Percentiles rank a stretch among this genome's conserved stretches.
Conservation (phyloP, 2,113 vertebrate genomes). For the Aegotheles bennettii region DNA sequence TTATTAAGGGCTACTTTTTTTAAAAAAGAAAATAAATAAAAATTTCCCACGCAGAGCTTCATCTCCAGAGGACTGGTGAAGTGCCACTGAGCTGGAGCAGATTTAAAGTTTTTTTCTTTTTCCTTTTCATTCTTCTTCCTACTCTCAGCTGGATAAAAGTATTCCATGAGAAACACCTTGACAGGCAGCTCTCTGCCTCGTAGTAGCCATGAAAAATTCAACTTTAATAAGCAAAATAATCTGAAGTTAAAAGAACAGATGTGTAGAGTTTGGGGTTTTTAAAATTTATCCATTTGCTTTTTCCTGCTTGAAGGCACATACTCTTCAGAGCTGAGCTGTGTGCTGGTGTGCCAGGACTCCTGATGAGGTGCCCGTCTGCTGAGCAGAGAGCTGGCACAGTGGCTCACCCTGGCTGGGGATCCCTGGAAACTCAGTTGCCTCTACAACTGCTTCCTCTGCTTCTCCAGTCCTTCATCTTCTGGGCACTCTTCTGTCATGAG, state of each 20-base stretch:
- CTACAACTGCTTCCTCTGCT: not conserved
- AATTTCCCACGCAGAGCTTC: not conserved
- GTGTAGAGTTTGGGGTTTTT: rapidly evolving
- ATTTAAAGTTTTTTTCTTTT: not conserved
- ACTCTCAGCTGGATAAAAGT: not conserved
- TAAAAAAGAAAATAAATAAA: not conserved
- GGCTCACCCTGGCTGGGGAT: rapidly evolving
- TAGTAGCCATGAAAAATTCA: not conserved
- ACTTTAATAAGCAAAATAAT: not conserved
- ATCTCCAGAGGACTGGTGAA: not conserved
- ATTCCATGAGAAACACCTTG: not conserved
- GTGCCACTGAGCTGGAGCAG: not conserved
- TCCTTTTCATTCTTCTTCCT: not conserved
- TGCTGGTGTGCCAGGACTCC: not conserved
- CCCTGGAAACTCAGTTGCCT: not conserved
- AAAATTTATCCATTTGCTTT: not conserved
- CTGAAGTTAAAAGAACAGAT: not conserved
- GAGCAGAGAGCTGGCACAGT: not conserved
- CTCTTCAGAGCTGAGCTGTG: not conserved
- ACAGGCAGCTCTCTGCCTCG: not conserved
- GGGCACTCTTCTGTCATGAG: rapidly evolving
- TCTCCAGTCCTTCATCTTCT: not conserved
- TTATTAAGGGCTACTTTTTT: not conserved
- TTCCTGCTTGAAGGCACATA: not conserved
- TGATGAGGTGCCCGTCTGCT: not conserved